Evolutionary conservation across 2,113 vertebrate genomes (phyloP).

Genomic region (Eurypyga helias): DNA sequence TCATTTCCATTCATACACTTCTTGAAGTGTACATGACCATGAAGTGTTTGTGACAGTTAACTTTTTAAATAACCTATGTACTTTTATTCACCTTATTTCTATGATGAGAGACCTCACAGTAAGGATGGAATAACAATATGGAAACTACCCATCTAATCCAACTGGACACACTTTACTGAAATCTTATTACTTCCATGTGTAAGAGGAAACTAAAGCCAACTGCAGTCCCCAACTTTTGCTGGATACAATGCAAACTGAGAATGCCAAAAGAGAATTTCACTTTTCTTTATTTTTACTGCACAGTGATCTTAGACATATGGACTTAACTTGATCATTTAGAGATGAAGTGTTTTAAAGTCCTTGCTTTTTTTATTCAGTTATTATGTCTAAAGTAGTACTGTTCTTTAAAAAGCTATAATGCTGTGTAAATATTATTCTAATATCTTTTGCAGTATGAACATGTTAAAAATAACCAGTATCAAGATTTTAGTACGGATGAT

Average conservation of each 20-base stretch:
- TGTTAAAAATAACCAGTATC: not conserved
- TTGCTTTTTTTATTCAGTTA: not conserved
- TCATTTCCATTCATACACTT: not conserved
- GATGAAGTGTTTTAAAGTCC: conserved; percentile 14
- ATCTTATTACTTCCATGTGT: conserved; percentile 82
- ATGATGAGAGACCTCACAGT: conserved; percentile 72
- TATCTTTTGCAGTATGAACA: not conserved
- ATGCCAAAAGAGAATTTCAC: conserved; percentile 17
- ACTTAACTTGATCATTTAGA: conserved; percentile 25
- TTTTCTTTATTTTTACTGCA: conserved; percentile 69
- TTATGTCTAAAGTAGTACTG: not conserved
- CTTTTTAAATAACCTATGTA: not conserved
- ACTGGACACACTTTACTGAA: conserved; percentile 69
- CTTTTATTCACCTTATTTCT: conserved; percentile 46
- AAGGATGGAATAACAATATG: conserved; percentile 77
- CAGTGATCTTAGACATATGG: conserved; percentile 48
- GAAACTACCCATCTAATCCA: conserved; percentile 77
- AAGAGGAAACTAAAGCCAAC: conserved; percentile 70
- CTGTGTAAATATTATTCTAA: not conserved
- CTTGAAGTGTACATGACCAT: not conserved
- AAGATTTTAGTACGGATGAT: not conserved
- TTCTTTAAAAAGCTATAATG: not conserved
- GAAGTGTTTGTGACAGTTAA: not conserved
- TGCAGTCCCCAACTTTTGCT: conserved; percentile 65
- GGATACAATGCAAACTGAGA: conserved; percentile 20